Percentiles rank a stretch among this genome's conserved stretches.
Evolutionary conservation across 2,113 vertebrate genomes (phyloP).

Genomic region (Elaphurus davidianus): DNA sequence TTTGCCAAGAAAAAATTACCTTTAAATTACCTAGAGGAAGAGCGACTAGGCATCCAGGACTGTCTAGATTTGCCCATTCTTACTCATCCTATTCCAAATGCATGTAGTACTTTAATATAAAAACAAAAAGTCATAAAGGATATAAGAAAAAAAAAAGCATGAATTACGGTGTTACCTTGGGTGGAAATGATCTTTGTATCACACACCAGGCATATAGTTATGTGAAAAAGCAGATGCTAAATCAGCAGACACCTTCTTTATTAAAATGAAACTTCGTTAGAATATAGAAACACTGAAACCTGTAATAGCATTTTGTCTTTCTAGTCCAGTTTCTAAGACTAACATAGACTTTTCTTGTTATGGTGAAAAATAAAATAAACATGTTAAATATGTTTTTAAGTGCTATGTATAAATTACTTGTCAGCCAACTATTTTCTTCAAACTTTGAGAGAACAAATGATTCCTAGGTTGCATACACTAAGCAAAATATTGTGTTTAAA

Average conservation of each 20-base stretch:
- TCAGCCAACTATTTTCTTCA: neutral
- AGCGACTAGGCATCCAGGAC: neutral
- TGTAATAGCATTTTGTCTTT: neutral
- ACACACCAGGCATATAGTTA: neutral
- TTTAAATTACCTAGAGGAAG: neutral
- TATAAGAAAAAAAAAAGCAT: neutral
- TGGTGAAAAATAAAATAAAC: neutral
- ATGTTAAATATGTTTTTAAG: neutral
- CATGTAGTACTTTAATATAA: neutral
- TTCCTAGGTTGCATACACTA: neutral
- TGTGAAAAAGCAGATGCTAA: neutral
- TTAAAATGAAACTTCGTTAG: neutral
- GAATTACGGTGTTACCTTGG: neutral
- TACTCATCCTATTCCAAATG: neutral
- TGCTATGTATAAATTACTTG: neutral
- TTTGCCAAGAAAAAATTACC: neutral
- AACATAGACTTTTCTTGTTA: neutral
- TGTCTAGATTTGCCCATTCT: neutral
- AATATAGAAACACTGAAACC: neutral
- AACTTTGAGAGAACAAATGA: neutral
- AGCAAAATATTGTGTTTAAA: neutral
- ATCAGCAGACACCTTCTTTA: neutral
- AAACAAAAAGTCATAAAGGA: neutral
- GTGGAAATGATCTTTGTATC: neutral
- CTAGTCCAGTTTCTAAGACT: fast-evolving